Evolutionary conservation across 2,113 vertebrate genomes (phyloP), one percentile per base, ranked within the genome.

Genomic region (Cranoglanis bouderius): DNA sequence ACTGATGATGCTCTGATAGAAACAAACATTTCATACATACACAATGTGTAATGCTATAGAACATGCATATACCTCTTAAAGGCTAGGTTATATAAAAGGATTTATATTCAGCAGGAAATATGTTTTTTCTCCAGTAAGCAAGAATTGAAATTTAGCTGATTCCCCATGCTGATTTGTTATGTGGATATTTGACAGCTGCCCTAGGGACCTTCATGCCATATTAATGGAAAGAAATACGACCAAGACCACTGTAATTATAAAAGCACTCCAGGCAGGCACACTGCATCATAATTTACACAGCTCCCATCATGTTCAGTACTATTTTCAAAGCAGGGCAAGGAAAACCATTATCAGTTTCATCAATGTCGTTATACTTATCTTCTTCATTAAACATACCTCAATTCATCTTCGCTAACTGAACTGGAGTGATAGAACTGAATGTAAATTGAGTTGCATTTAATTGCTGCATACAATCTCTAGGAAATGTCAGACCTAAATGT

Each of bases 171-270:
- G 91, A 91, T 94, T 93, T 94, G 90, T 94, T 94, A 94, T 92
- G 92, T 94, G 93, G 92, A 88, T 93, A 89, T 94, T 89, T 77
- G 85, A 92, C 91, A 92, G 90, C 88, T 92, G 92, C 93, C 95
- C 93, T 89, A 92, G 90, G 94, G 94, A 94, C 88, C 91, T 89
- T 92, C 91, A 92, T 94, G 93, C 93, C 93, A 94, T 90, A 92
- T 93, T 93, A 95, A 91, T 90, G 88, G 91, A 90, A 93, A 92
- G 93, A 93, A 94, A 93, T 93, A 93, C 55, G 80, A 92, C 89
- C 87, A 89, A 91, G 90, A 92, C 90, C 91, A 91, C 91, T 94
- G 92, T 94, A 95, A 96, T 95, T 95, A 95, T 94, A 93, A 94
- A 94, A 93, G 88, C 91, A 94, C 94, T 94, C 83, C 89, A 89